Conservation (phyloP, 2,113 vertebrate genomes). For the Ivindomyrus marchei region DNA sequence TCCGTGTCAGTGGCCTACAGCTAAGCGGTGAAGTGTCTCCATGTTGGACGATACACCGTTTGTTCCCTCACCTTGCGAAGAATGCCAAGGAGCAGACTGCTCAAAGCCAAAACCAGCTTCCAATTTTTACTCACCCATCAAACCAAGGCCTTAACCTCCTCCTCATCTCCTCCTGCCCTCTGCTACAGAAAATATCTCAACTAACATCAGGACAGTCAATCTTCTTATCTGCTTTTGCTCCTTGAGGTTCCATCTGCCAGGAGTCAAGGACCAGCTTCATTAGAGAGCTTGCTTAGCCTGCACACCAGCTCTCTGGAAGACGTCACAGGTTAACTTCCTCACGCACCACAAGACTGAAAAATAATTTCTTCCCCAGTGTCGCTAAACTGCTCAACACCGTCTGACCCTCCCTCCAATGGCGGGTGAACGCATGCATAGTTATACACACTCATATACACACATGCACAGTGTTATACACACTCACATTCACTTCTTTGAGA, state of each 20-base stretch:
- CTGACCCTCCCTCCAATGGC: neutral
- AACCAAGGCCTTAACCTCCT: neutral
- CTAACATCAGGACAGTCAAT: neutral
- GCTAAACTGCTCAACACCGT: neutral
- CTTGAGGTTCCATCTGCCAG: neutral
- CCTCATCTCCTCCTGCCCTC: neutral
- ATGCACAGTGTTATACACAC: neutral
- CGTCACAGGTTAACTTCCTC: neutral
- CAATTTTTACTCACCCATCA: neutral
- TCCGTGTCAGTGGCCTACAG: neutral
- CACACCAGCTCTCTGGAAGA: neutral
- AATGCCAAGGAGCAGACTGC: neutral
- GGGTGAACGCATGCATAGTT: neutral
- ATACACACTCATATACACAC: neutral
- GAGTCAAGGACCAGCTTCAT: neutral
- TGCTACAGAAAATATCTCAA: neutral
- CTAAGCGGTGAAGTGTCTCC: neutral
- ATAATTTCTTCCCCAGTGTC: neutral
- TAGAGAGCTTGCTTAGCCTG: neutral
- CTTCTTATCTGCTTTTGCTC: neutral
- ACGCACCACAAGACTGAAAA: neutral
- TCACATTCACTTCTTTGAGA: neutral
- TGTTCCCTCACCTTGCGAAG: neutral
- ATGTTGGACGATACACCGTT: neutral
- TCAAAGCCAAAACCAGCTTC: neutral